Evolutionary conservation across 1,140 invertebrate species (phyloP).

Genomic region (Procambarus virginalis): DNA sequence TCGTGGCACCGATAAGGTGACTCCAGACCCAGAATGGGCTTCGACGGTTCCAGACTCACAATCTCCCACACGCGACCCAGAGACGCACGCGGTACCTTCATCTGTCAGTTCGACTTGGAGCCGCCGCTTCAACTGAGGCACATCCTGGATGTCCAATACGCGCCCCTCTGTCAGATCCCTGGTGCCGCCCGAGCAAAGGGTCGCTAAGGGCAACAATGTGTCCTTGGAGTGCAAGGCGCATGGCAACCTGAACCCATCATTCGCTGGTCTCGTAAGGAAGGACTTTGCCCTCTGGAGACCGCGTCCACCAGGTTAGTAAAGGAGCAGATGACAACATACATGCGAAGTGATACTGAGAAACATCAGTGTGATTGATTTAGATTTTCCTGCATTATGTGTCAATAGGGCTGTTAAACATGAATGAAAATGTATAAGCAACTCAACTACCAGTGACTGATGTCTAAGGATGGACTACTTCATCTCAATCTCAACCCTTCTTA

Average conservation of each 20-base stretch:
- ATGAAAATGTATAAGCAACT: too few relatives aligned
- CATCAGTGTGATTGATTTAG: neutral
- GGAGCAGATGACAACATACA: too few relatives aligned
- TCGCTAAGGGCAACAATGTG: constrained; percentile 31
- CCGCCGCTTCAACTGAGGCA: constrained; percentile 37
- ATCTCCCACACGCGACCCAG: constrained; percentile 31
- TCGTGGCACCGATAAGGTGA: constrained; percentile 33
- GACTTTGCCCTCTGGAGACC: constrained; percentile 28
- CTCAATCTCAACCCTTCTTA: too few relatives aligned
- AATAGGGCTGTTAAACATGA: too few relatives aligned
- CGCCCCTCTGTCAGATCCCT: constrained; percentile 23
- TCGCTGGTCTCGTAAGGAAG: constrained; percentile 42
- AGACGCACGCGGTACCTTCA: constrained; percentile 39
- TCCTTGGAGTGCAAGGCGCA: constrained; percentile 36
- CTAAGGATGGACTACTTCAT: too few relatives aligned
- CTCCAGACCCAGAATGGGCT: constrained; percentile 19
- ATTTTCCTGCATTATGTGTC: too few relatives aligned
- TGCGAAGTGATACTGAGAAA: neutral
- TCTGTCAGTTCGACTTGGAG: constrained; percentile 46
- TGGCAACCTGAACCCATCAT: constrained; percentile 41
- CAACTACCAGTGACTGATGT: too few relatives aligned
- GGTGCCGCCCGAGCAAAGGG: constrained; percentile 19
- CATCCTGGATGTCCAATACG: constrained; percentile 37
- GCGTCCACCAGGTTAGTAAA: constrained; percentile 6
- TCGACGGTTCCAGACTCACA: constrained; percentile 34